Conservation (phyloP, 2,797 vertebrate genomes). For the Neoniphon sammara region DNA sequence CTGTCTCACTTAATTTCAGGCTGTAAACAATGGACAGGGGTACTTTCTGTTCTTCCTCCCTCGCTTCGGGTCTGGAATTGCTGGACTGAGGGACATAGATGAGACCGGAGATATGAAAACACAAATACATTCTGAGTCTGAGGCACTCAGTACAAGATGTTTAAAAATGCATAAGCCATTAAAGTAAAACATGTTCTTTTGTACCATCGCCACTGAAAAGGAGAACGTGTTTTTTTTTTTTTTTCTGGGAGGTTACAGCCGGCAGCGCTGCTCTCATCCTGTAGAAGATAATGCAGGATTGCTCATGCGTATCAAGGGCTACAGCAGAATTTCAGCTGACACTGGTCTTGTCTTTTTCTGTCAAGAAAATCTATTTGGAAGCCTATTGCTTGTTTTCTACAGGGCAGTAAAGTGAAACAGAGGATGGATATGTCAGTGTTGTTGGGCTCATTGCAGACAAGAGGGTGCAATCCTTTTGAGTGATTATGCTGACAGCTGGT, state of each 20-base stretch:
- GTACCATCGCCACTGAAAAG: constrained; percentile 41
- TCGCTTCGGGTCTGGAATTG: constrained; percentile 24
- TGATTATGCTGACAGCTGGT: constrained; percentile 23
- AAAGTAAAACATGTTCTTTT: constrained; percentile 63
- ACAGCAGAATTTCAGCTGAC: constrained; percentile 71
- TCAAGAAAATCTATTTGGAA: constrained; percentile 59
- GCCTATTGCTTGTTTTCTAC: constrained; percentile 21
- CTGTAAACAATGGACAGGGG: background rate
- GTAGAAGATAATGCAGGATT: constrained; percentile 48
- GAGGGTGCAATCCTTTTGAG: constrained; percentile 11
- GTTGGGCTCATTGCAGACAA: background rate
- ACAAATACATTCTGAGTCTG: constrained; percentile 18
- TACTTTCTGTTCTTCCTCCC: background rate
- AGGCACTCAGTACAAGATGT: constrained; percentile 40
- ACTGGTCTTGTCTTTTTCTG: constrained; percentile 52
- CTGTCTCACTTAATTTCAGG: background rate
- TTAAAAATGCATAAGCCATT: constrained; percentile 75
- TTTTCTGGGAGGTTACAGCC: constrained; percentile 42
- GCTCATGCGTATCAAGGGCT: constrained; percentile 54
- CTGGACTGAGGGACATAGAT: constrained; percentile 42
- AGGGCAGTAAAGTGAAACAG: constrained; percentile 38
- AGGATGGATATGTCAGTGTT: constrained; percentile 13
- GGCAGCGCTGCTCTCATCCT: constrained; percentile 21
- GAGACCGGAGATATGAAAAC: constrained; percentile 26
- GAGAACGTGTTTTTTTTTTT: constrained; percentile 36